These are phyloP conservation scores for Nymphalis io DNA, from an alignment of 1,140 invertebrate genomes.

Conservation along the genomic window DNA sequence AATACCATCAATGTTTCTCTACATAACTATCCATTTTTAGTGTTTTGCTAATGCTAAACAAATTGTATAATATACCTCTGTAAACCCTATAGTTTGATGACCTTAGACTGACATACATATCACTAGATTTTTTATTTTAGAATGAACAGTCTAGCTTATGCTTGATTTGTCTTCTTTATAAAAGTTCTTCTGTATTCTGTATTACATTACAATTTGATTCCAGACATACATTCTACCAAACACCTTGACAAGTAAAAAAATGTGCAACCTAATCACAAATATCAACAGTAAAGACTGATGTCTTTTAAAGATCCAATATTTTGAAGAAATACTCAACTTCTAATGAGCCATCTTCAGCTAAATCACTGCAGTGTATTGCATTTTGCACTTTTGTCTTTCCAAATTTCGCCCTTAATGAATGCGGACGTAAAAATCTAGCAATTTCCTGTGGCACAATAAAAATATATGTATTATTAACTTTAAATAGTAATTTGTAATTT, in stretches of 20 bases:
- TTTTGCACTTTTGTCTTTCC: conserved; percentile 92
- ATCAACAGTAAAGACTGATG: conserved; percentile 1
- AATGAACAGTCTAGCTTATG: too few relatives aligned
- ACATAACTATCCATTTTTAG: too few relatives aligned
- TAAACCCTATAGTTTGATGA: too few relatives aligned
- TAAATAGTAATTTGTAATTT: not conserved
- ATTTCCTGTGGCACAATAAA: conserved; percentile 85
- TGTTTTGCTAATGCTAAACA: too few relatives aligned
- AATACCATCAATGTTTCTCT: too few relatives aligned
- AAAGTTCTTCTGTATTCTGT: too few relatives aligned
- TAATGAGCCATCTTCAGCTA: conserved; percentile 91
- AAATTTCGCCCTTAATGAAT: conserved; percentile 91
- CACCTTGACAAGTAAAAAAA: not conserved
- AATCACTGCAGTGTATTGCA: conserved; percentile 95
- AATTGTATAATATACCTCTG: too few relatives aligned
- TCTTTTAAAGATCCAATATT: conserved; percentile 81
- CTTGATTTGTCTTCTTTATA: too few relatives aligned
- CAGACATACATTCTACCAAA: not conserved
- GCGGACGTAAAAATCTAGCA: conserved; percentile 89
- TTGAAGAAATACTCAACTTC: conserved; percentile 93
- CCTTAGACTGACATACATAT: too few relatives aligned
- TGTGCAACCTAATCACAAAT: not conserved
- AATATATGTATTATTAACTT: conserved; percentile 7
- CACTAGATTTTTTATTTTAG: too few relatives aligned
- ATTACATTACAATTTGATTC: too few relatives aligned